Evolutionary conservation across 35 echinoderm and acorn worm species (phyloP).

Genomic region (Ophiothrix spiculata): DNA sequence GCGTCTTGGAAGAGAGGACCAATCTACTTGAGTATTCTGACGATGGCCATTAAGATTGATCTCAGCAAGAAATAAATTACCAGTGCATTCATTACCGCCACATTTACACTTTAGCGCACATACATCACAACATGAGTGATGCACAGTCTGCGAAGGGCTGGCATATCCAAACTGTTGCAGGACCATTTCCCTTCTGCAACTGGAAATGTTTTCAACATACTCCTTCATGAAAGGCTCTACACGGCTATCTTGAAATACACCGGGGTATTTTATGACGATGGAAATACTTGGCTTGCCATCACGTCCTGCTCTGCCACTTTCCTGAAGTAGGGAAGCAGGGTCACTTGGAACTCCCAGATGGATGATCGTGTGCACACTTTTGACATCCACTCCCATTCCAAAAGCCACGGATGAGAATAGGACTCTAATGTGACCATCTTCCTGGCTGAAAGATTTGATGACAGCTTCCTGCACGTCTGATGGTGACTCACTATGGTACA

Average conservation of each 20-base stretch:
- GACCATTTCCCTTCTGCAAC: slow-evolving; percentile 19
- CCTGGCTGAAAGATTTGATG: slow-evolving; percentile 20
- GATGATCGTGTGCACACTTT: slow-evolving; percentile 26
- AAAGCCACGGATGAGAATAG: slow-evolving; percentile 51
- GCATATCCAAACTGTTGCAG: too few species aligned
- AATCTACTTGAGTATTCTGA: too few species aligned
- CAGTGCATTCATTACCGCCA: too few species aligned
- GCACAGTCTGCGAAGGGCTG: too few species aligned
- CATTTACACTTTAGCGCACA: too few species aligned
- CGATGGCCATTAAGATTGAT: too few species aligned
- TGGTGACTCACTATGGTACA: slow-evolving; percentile 23
- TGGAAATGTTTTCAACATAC: slow-evolving; percentile 15
- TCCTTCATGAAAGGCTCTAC: slow-evolving; percentile 24
- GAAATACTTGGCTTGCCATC: slow-evolving; percentile 28
- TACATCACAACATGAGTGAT: too few species aligned
- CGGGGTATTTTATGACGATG: slow-evolving; percentile 14
- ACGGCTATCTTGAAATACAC: neutral
- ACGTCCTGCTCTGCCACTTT: slow-evolving; percentile 46
- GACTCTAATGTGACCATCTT: slow-evolving; percentile 22
- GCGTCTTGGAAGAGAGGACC: too few species aligned
- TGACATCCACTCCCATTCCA: slow-evolving; percentile 47
- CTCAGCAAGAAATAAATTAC: too few species aligned
- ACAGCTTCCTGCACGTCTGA: slow-evolving; percentile 23
- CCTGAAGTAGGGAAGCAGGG: slow-evolving; percentile 34
- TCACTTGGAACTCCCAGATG: slow-evolving; percentile 19